Evolutionary conservation across 2,797 vertebrate genomes (phyloP).

Genomic region (Smutsia gigantea): DNA sequence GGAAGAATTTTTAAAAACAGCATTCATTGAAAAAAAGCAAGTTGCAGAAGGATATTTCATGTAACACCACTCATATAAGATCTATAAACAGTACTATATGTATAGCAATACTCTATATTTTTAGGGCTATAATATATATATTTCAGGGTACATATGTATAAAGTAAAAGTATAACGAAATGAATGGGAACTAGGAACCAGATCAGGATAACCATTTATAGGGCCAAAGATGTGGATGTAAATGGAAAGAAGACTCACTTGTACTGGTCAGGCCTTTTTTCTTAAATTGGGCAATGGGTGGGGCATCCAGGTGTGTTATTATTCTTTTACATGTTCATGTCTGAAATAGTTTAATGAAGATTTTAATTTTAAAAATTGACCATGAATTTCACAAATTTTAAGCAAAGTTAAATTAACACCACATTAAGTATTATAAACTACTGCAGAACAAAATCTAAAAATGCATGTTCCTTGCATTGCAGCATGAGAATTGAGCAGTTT

Average conservation of each 20-base stretch:
- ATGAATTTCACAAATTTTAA: background rate
- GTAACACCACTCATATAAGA: background rate
- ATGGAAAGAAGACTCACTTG: background rate
- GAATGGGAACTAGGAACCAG: background rate
- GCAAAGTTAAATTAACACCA: background rate
- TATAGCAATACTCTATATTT: background rate
- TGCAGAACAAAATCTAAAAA: background rate
- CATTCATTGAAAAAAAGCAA: background rate
- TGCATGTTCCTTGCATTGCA: rapidly evolving
- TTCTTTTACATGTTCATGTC: background rate
- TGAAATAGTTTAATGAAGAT: background rate
- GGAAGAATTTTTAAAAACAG: background rate
- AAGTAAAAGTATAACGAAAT: background rate
- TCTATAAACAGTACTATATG: background rate
- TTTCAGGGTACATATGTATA: background rate
- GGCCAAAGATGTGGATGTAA: background rate
- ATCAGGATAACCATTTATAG: background rate
- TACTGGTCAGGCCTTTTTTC: background rate
- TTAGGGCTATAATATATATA: too few relatives aligned
- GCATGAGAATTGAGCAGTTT: background rate
- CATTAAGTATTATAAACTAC: background rate
- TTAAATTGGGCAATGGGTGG: background rate
- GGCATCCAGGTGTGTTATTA: background rate
- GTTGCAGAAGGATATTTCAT: background rate
- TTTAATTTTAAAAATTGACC: background rate